Evolutionary conservation across 64 coral and sea anemone species (phyloP).

Genomic region (Actinia equina): DNA sequence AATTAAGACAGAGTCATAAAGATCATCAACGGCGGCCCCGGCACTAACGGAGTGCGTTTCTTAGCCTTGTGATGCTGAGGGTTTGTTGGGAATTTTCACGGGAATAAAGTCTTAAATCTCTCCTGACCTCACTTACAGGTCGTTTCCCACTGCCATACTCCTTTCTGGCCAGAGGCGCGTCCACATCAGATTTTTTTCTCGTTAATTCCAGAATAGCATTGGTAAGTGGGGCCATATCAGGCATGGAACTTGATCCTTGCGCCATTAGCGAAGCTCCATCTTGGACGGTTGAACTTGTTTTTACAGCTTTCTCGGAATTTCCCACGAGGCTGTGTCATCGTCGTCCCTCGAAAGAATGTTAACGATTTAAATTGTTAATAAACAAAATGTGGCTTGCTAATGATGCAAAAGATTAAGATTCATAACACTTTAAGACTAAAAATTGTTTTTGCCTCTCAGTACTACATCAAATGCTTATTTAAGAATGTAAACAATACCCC

Average conservation of each 20-base stretch:
- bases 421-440: no score
- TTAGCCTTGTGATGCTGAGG: not conserved
- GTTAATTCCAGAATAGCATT: conserved; percentile 12
- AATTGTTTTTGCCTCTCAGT: no score
- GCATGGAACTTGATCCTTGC: not conserved
- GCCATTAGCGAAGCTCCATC: not conserved
- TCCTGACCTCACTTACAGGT: not conserved
- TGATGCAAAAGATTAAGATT: no score
- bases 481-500: no score
- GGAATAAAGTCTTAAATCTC: not conserved
- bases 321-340: no score
- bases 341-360: no score
- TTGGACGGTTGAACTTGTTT: conserved; percentile 13
- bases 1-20: not conserved
- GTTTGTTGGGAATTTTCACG: not conserved
- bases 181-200: no score
- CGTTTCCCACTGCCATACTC: not conserved
- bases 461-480: no score
- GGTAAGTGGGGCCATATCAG: conserved; percentile 10
- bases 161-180: no score
- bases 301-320: no score
- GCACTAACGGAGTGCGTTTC: not conserved
- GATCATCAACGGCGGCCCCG: not conserved
- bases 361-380: no score
- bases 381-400: no score